Evolutionary conservation across 1,140 invertebrate genomes (phyloP).

Genomic region (Polypedilum vanderplanki): DNA sequence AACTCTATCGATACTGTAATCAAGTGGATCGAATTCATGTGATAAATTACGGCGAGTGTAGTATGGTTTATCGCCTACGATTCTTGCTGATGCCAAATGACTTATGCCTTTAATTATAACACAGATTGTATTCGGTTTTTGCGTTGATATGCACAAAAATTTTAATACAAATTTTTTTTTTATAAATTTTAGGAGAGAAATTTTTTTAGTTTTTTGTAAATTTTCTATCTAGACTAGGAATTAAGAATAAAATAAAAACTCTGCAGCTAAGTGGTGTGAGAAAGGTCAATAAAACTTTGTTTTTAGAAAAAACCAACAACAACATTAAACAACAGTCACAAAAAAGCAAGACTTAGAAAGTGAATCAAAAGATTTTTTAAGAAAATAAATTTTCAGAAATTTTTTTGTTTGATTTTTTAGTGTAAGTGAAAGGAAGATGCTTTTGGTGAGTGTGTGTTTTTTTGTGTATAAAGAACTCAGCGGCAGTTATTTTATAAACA

Average conservation of each 20-base stretch:
- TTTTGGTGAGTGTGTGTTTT: neutral
- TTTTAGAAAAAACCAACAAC: constrained; percentile 14
- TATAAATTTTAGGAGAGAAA: constrained; percentile 24
- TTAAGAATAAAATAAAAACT: constrained; percentile 1
- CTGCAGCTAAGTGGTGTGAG: neutral
- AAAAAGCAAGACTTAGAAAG: neutral
- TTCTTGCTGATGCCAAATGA: constrained; percentile 68
- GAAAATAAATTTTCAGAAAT: neutral
- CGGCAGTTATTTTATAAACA: neutral
- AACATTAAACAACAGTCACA: constrained; percentile 20
- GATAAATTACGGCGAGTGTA: constrained; percentile 61
- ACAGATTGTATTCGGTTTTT: constrained; percentile 31
- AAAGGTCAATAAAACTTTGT: too few species aligned
- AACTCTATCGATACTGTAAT: constrained; percentile 43
- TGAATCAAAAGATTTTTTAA: constrained; percentile 11
- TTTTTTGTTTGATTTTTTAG: neutral
- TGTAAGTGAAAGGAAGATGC: too few species aligned
- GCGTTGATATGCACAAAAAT: neutral
- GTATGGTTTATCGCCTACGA: constrained; percentile 67
- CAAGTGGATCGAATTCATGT: constrained; percentile 40
- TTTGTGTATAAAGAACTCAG: neutral
- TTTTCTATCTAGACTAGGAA: neutral
- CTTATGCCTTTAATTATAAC: constrained; percentile 50
- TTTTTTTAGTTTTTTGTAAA: neutral
- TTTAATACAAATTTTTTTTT: constrained; percentile 16